Evolutionary conservation across 1,140 invertebrate genomes (phyloP).

Genomic region (Conus betulinus): DNA sequence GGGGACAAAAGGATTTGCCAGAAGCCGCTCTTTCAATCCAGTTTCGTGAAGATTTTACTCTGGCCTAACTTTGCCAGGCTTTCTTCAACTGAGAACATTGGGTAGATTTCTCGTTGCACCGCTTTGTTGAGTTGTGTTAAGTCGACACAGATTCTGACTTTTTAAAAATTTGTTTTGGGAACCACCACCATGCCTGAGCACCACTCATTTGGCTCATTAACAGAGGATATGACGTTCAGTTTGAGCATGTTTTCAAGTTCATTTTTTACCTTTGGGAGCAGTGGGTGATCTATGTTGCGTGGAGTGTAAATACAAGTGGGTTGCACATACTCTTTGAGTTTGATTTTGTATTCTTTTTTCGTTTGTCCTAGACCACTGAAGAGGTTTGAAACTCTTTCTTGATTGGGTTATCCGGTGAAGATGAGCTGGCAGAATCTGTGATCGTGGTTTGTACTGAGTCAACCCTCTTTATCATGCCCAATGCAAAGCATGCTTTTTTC

Average conservation of each 20-base stretch:
- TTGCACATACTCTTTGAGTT: neutral
- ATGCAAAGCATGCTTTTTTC: neutral
- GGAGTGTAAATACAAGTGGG: neutral
- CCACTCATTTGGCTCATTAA: constrained; percentile 15
- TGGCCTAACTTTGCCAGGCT: constrained; percentile 21
- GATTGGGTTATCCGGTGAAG: no score
- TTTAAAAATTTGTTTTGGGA: constrained; percentile 33
- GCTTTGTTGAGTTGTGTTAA: constrained; percentile 37
- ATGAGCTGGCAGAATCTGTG: no score
- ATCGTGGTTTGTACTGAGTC: neutral
- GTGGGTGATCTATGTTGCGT: neutral
- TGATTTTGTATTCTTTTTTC: neutral
- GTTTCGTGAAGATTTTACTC: no score
- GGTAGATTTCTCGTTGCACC: neutral
- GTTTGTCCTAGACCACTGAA: neutral
- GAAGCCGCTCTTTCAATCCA: neutral
- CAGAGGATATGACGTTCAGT: neutral
- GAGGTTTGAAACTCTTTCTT: neutral
- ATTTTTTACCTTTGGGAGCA: neutral
- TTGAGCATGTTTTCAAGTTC: neutral
- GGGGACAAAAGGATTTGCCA: no score
- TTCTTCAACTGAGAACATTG: neutral
- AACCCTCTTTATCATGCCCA: neutral
- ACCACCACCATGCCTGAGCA: neutral
- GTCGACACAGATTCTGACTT: neutral